phyloP scores from a whole-genome alignment of 2,888 invertebrate species.

The Mesoligia furuncula region DNA sequence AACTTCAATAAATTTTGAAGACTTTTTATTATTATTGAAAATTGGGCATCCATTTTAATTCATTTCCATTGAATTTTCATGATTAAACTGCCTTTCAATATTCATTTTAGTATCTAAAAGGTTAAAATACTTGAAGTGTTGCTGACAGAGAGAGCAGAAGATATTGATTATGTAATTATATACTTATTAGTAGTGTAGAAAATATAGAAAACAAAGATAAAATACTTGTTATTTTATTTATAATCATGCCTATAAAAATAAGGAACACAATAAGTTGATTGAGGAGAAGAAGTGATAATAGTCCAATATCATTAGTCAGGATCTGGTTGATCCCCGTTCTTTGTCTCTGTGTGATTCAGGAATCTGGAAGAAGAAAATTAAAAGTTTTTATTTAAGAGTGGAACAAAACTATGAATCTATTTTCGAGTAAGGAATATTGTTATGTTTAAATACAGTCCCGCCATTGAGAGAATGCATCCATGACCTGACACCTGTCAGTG shows the following conservation, averaged over 20 bases:
- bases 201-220: constrained; percentile 39
- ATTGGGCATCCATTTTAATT: not conserved
- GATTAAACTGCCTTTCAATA: constrained; percentile 8
- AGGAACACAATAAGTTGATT: constrained; percentile 31
- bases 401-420: too few relatives aligned
- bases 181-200: constrained; percentile 36
- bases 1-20: not conserved
- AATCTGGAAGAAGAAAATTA: constrained; percentile 65
- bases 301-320: constrained; percentile 56
- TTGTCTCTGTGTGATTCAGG: constrained; percentile 62
- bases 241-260: constrained; percentile 25
- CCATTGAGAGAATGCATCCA: too few relatives aligned
- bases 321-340: constrained; percentile 42
- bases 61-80: not conserved
- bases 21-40: not conserved
- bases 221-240: constrained; percentile 57
- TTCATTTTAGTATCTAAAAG: not conserved
- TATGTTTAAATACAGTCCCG: not conserved
- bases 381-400: not conserved
- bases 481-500: too few relatives aligned
- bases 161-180: constrained; percentile 16
- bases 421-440: not conserved
- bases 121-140: not conserved
- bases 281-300: constrained; percentile 9
- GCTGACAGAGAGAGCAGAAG: constrained; percentile 3